phyloP scores from a whole-genome alignment of 2,113 vertebrate genomes.

The Cynoglossus semilaevis region DNA sequence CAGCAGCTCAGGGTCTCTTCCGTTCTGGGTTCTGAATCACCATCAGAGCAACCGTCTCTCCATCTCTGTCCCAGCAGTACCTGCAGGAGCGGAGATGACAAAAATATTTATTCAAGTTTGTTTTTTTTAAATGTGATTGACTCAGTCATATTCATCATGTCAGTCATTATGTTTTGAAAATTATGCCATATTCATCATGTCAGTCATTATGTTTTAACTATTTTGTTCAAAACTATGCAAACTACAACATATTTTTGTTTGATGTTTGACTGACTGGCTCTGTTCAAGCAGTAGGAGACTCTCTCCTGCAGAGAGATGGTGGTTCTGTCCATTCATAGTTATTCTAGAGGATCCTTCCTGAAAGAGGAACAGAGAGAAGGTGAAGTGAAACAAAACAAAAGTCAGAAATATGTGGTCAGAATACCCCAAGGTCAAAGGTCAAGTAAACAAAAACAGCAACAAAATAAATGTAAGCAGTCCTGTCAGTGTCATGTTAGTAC shows the following conservation, averaged over 20 bases:
- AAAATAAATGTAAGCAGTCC: neutral
- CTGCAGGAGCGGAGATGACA: constrained; percentile 60
- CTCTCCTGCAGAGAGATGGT: constrained; percentile 77
- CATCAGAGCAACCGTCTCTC: constrained; percentile 79
- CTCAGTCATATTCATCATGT: neutral
- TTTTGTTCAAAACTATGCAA: no score
- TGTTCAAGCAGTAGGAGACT: constrained; percentile 84
- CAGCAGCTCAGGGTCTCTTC: constrained; percentile 75
- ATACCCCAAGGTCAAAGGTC: neutral
- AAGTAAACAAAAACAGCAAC: neutral
- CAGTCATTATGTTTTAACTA: no score
- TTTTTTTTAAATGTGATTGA: neutral
- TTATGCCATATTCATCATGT: no score
- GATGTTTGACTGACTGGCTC: constrained; percentile 76
- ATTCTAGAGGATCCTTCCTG: constrained; percentile 86
- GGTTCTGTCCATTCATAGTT: constrained; percentile 61
- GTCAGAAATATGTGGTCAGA: no score
- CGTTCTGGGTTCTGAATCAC: constrained; percentile 84
- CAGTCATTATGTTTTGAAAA: no score
- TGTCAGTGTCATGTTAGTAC: neutral
- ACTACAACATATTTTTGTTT: no score
- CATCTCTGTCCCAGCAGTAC: constrained; percentile 82
- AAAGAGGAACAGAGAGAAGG: constrained; percentile 15
- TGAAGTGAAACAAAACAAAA: neutral
- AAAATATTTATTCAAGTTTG: neutral